Evolutionary conservation across 2,113 vertebrate genomes (phyloP), one percentile per base, ranked within the genome.

Genomic region (Ochotona princeps): DNA sequence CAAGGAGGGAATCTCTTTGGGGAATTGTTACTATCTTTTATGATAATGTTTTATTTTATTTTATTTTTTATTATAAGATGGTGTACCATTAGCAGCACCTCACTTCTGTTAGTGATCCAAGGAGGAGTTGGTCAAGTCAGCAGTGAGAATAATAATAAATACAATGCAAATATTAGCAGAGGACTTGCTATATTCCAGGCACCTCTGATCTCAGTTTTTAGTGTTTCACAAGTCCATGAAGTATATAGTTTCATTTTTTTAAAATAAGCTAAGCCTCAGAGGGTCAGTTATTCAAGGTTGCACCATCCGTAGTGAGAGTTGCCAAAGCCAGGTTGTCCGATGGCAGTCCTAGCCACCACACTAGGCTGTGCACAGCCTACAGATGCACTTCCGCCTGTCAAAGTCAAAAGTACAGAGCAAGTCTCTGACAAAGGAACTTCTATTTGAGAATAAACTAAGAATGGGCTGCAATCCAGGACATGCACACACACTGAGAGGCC

Each of bases 241-340:
- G 47, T 35, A 38, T 32, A 5, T 51, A 76, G 38, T 89, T 23
- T 21, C 8, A 20, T 20, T 92, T 89, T 83, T 85, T 82, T 83
- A 80, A 89, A 83, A 86, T 63, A 86, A 85, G 78, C 21, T 5
- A 25, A 92, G 67, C 17, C 60, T 57, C 21, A 28, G 21, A 47
- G 18, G 28, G 47, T 93, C n/a, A 63, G 25, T 92, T 90, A 79
- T 70, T 83, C 79, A 75, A 94, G 80, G 74, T 75, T 28, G 60
- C 14, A 57, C 35, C 57, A 1, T 66, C 60, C 32, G 2, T 7
- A 85, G 21, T 35, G 51, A 66, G 82, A 78, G 75, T 44, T 89
- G 54, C 38, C 76, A 44, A 44, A 87, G 15, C 8, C 21, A 83
- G 70, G 26, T 4, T 51, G 35, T 82, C 23, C 75, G 82, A 88